These are phyloP conservation scores for Zaprionus inermis DNA, from an alignment of 1,140 invertebrate species.

Conservation along the genomic window DNA sequence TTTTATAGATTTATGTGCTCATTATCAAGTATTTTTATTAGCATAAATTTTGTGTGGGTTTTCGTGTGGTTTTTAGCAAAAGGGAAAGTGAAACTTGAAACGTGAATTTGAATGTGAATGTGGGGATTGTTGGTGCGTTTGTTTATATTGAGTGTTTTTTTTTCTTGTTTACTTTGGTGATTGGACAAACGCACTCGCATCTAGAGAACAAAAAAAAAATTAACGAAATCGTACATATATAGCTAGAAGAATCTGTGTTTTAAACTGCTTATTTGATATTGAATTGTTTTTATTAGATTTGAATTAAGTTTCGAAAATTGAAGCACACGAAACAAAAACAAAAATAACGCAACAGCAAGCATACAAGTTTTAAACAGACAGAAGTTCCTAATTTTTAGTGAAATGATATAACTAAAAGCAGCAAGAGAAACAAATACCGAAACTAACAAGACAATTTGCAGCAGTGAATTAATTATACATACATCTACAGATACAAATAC, in stretches of 20 bases:
- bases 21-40: conserved; percentile 58
- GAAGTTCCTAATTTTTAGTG: conserved; percentile 82
- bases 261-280: conserved; percentile 52
- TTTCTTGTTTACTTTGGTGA: conserved; percentile 52
- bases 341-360: conserved; percentile 22
- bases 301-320: conserved; percentile 59
- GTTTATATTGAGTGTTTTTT: conserved; percentile 48
- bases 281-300: conserved; percentile 47
- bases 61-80: conserved; percentile 50
- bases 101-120: conserved; percentile 13
- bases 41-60: conserved; percentile 43
- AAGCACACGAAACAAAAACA: conserved; percentile 28
- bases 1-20: conserved; percentile 52
- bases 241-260: conserved; percentile 75
- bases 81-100: conserved; percentile 32
- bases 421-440: conserved; percentile 25
- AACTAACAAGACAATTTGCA: conserved; percentile 60
- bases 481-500: conserved; percentile 36
- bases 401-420: conserved; percentile 55
- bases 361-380: conserved; percentile 56
- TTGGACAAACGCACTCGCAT: conserved; percentile 39
- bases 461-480: conserved; percentile 66
- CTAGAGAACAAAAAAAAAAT: conserved; percentile 28
- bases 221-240: conserved; percentile 58
- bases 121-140: conserved; percentile 55